phyloP scores from a whole-genome alignment of 2,797 vertebrate species.

The Phalanger gymnotis region DNA sequence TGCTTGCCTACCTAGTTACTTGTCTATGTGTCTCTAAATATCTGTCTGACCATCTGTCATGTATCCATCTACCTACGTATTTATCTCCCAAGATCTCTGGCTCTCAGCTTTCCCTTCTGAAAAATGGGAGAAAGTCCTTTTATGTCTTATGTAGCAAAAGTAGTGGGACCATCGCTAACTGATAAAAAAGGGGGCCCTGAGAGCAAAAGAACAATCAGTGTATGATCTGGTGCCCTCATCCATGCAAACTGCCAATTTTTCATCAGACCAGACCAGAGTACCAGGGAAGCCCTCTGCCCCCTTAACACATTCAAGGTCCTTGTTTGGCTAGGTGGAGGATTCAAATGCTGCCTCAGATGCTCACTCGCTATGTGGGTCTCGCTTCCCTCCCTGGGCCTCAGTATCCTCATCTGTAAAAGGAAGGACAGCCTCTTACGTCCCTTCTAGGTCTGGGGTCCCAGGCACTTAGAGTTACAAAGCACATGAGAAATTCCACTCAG shows the following conservation, averaged over 20 bases:
- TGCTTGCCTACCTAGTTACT: neutral
- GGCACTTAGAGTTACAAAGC: neutral
- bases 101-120: neutral
- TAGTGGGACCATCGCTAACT: neutral
- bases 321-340: neutral
- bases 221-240: neutral
- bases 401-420: neutral
- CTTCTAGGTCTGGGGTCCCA: neutral
- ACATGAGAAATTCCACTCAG: too few relatives aligned
- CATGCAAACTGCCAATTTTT: neutral
- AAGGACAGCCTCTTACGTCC: neutral
- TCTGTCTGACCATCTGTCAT: neutral
- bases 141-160: neutral
- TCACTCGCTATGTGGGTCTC: neutral
- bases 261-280: neutral
- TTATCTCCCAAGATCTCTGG: neutral
- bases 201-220: neutral
- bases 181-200: neutral
- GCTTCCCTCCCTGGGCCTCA: neutral
- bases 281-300: neutral
- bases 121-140: neutral
- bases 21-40: neutral
- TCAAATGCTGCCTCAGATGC: neutral
- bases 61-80: neutral
- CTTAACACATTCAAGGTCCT: neutral